Evolutionary conservation across 1,140 invertebrate species (phyloP).

Genomic region (Rhopalosiphum maidis): DNA sequence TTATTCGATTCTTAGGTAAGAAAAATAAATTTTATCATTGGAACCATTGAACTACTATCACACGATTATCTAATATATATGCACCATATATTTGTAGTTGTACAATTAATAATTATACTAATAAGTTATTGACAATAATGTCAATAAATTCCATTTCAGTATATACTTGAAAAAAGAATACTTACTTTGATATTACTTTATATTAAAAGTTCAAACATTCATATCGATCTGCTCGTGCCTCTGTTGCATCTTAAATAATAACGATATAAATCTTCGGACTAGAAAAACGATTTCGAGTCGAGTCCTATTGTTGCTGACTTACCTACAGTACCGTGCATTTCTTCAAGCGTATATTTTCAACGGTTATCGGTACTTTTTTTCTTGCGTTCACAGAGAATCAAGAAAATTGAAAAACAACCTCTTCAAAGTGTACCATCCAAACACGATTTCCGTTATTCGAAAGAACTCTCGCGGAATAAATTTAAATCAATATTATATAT

Average conservation of each 20-base stretch:
- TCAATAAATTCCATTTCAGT: neutral
- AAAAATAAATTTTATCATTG: neutral
- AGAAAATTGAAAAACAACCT: constrained; percentile 10
- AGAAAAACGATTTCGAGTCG: neutral
- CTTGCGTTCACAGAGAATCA: neutral
- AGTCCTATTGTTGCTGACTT: neutral
- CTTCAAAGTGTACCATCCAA: neutral
- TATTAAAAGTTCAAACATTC: neutral
- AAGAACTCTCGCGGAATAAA: neutral
- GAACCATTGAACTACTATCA: neutral
- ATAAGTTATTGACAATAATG: neutral
- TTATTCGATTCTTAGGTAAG: neutral
- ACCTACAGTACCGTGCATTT: neutral
- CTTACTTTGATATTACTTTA: neutral
- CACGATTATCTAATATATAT: too few species aligned
- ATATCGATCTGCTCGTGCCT: neutral
- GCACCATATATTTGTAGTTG: neutral
- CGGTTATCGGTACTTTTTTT: neutral
- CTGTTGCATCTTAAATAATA: neutral
- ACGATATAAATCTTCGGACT: constrained; percentile 7
- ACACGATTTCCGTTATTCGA: neutral
- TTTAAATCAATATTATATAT: neutral
- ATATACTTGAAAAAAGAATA: neutral
- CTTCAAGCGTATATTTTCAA: neutral
- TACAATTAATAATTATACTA: neutral